A percentile compares a stretch with the other conserved stretches of the same genome.
Conservation (phyloP, 1,140 invertebrate species). For the Drosophila baimaii region DNA sequence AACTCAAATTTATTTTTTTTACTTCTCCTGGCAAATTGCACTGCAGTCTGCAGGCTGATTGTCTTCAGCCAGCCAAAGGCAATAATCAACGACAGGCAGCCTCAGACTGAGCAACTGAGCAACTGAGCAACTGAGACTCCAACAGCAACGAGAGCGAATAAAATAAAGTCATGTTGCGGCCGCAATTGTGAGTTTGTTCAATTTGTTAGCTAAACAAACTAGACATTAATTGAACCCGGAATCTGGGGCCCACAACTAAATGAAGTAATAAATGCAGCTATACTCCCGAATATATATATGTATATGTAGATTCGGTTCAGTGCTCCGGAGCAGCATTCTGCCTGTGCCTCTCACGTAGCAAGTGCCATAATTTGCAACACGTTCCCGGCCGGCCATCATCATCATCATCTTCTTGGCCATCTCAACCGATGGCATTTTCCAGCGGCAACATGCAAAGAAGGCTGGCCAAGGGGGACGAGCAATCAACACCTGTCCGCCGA, state of each 20-base stretch:
- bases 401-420: slow-evolving; percentile 39
- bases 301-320: slow-evolving; percentile 7
- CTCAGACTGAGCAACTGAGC: not conserved
- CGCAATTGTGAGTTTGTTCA: slow-evolving; percentile 68
- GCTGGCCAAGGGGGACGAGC: slow-evolving; percentile 23
- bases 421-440: slow-evolving; percentile 32
- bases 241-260: slow-evolving; percentile 56
- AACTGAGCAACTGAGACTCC: slow-evolving; percentile 1
- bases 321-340: slow-evolving; percentile 14
- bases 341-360: slow-evolving; percentile 61
- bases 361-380: slow-evolving; percentile 78
- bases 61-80: slow-evolving; percentile 68
- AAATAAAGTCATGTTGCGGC: slow-evolving; percentile 74
- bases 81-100: slow-evolving; percentile 58
- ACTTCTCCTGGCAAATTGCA: slow-evolving; percentile 71
- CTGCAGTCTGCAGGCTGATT: slow-evolving; percentile 61
- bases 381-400: slow-evolving; percentile 49
- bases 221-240: slow-evolving; percentile 77
- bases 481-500: slow-evolving; percentile 72
- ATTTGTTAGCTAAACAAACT: slow-evolving; percentile 77
- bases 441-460: slow-evolving; percentile 50
- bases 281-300: not conserved
- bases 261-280: slow-evolving; percentile 45
- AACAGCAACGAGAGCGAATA: slow-evolving; percentile 45
- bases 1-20: slow-evolving; percentile 72